These are phyloP conservation scores for Endotricha flammealis DNA, from an alignment of 2,888 invertebrate genomes.

Conservation along the genomic window DNA sequence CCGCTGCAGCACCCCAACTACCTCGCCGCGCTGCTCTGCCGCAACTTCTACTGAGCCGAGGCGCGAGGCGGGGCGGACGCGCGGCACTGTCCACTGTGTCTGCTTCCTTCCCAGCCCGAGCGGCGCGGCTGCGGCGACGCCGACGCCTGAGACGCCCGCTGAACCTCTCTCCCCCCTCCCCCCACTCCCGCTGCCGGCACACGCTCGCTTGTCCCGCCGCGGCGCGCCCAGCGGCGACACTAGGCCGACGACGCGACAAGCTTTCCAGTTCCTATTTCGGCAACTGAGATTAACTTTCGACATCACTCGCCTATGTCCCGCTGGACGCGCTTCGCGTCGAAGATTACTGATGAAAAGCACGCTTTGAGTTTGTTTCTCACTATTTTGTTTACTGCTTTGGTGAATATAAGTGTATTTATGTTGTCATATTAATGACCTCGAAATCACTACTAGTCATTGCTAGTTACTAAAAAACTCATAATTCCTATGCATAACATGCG, in stretches of 20 bases:
- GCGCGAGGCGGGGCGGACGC: constrained; percentile 17
- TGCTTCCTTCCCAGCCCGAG: constrained; percentile 24
- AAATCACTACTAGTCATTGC: constrained; percentile 4
- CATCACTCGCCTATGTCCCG: constrained; percentile 7
- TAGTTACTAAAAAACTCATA: not conserved
- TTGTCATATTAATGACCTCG: constrained; percentile 8
- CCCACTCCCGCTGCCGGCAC: constrained; percentile 16
- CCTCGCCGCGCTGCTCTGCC: constrained; percentile 67
- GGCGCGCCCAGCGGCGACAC: constrained; percentile 8
- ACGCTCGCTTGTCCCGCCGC: constrained; percentile 13
- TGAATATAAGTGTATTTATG: constrained; percentile 3
- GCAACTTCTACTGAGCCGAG: constrained; percentile 59
- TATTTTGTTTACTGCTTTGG: too few relatives aligned
- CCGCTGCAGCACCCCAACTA: constrained; percentile 65
- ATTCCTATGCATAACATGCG: too few relatives aligned
- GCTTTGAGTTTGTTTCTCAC: constrained; percentile 24
- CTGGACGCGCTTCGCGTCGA: constrained; percentile 24
- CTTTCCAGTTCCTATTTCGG: constrained; percentile 33
- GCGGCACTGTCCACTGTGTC: constrained; percentile 28
- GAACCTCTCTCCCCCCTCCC: constrained; percentile 24
- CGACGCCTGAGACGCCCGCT: constrained; percentile 20
- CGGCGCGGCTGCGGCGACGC: constrained; percentile 17
- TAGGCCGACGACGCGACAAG: constrained; percentile 21
- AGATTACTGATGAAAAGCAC: constrained; percentile 21
- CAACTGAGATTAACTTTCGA: constrained; percentile 32